A percentile compares a stretch with the other conserved stretches of the same genome.
Evolutionary conservation across 2,797 vertebrate species (phyloP).

Genomic region (Melopsittacus undulatus): DNA sequence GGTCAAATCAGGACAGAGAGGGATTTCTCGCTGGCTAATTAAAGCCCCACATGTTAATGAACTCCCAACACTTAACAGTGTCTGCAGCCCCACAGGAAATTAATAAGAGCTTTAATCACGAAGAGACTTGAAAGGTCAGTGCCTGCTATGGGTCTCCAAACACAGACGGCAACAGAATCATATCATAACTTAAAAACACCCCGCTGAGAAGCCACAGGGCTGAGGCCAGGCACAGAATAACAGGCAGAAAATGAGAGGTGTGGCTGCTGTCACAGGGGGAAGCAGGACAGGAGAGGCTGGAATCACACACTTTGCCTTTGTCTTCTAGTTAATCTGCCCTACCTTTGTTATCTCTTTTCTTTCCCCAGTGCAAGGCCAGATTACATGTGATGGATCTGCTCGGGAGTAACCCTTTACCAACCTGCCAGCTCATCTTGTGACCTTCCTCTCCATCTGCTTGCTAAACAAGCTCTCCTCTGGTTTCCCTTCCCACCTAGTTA

Average conservation of each 20-base stretch:
- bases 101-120: conserved; percentile 77
- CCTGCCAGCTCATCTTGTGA: neutral
- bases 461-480: neutral
- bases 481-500: neutral
- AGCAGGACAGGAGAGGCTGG: neutral
- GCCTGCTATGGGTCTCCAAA: conserved; percentile 66
- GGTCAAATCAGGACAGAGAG: conserved; percentile 57
- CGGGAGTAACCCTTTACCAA: conserved; percentile 8
- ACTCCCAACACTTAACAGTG: conserved; percentile 67
- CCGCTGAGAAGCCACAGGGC: neutral
- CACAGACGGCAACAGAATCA: conserved; percentile 48
- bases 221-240: neutral
- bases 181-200: conserved; percentile 55
- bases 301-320: neutral
- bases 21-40: conserved; percentile 70
- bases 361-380: conserved; percentile 7
- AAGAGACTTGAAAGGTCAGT: conserved; percentile 74
- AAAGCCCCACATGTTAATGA: conserved; percentile 74
- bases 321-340: conserved; percentile 28
- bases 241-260: conserved; percentile 28
- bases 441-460: neutral
- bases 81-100: conserved; percentile 73
- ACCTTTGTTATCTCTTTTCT: neutral
- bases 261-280: neutral
- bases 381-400: neutral